A percentile compares a stretch with the other conserved stretches of the same genome.
Evolutionary conservation across 53 echinoderm and acorn worm genomes (phyloP).

Genomic region (Mesocentrotus franciscanus): DNA sequence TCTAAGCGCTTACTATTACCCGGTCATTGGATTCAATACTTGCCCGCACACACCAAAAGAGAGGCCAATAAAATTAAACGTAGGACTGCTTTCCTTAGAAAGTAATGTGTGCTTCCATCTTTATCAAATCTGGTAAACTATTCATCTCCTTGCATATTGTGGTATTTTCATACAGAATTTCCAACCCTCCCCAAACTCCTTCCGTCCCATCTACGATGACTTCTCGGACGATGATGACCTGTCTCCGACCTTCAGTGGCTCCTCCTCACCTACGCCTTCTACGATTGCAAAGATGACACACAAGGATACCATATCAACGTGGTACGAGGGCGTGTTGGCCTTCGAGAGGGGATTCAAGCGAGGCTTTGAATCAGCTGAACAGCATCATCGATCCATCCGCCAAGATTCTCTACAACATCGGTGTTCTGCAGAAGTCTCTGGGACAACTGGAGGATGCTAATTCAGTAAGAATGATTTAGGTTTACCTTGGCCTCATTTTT

Average conservation of each 20-base stretch:
- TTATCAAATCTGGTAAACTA: background rate
- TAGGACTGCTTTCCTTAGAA: no score
- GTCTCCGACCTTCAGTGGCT: constrained; percentile 20
- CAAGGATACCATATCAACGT: constrained; percentile 84
- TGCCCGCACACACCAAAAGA: no score
- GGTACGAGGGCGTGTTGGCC: constrained; percentile 84
- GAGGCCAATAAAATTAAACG: no score
- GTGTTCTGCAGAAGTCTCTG: constrained; percentile 72
- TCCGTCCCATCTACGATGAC: constrained; percentile 62
- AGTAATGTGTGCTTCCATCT: background rate
- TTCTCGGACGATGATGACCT: constrained; percentile 36
- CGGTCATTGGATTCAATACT: no score
- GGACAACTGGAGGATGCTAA: constrained; percentile 52
- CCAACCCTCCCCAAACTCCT: constrained; percentile 17
- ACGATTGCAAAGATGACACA: constrained; percentile 71
- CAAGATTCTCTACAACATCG: constrained; percentile 92
- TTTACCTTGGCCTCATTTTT: no score
- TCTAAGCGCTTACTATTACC: no score
- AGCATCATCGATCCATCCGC: constrained; percentile 88
- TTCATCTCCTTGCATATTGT: background rate
- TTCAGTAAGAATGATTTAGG: constrained; percentile 23
- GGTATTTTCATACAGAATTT: background rate
- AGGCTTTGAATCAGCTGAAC: constrained; percentile 80
- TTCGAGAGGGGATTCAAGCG: constrained; percentile 73
- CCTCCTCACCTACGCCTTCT: constrained; percentile 65